Base-by-base conservation (phyloP, 1,140 invertebrate species). In the Gonatopus flavifemur region DNA sequence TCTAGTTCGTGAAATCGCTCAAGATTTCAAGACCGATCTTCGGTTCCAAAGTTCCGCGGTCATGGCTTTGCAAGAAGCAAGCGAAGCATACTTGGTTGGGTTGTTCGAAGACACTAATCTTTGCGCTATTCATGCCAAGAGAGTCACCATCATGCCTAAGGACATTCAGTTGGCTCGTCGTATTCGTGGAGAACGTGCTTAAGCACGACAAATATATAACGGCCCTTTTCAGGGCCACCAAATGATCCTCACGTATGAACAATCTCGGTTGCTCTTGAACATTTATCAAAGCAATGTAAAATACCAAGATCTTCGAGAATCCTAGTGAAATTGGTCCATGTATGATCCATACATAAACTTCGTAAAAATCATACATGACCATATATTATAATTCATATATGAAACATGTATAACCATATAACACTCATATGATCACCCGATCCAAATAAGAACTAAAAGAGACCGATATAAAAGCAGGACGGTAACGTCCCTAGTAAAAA, bases 101-200 rank as follows among this genome's bases (percentile, higher is more conserved):
- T 19, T 59, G 1, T 59, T 59, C 2, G 57, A 59, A 47, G 57
- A 59, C 3, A 58, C 57, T 9, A 59, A 59, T 1, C 12, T 59
- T 6, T 59, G 57, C 16, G 57, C 57, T 6, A 61, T 59, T 38
- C 52, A 61, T 0, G 57, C 48, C 2, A 59, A 59, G 4, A 16
- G 55, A 1, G 50, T 59, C 1, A 59, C 57, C 0, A 59, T 59
- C 8, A 59, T 59, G 57, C 50, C 57, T 2, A 59, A 59, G 3
- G 57, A 59, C 2, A 59, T 59, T 7, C 57, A 59, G 6, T 1
- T 59, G 13, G 55, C 55, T 10, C 55, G 55, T 10, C 49, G 57
- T 12, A 57, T 59, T 9, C 50, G 55, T n/a, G 55, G 57, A 52
- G 46, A 58, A 2, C 38, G 56, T 28, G 51, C 54, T 31, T 56